Percentiles rank a stretch among this genome's conserved stretches.
These are phyloP conservation scores for Cochlearius cochlearius DNA, from an alignment of 2,113 vertebrate species.

Conservation along the genomic window DNA sequence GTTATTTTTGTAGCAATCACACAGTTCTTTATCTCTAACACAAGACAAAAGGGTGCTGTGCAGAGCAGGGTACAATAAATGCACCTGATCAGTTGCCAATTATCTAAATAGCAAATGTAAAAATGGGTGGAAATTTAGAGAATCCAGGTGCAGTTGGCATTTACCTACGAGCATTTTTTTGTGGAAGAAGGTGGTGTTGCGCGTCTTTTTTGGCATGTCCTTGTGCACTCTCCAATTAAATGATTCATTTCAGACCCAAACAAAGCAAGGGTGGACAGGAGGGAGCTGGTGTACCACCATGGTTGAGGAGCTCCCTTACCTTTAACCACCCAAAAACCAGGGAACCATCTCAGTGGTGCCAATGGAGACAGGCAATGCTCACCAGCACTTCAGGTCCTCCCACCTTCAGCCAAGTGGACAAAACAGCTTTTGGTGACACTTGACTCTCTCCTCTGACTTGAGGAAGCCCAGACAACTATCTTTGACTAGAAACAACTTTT, in stretches of 20 bases:
- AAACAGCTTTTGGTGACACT: neutral
- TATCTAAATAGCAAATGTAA: neutral
- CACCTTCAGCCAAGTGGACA: neutral
- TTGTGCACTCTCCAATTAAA: neutral
- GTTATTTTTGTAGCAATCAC: neutral
- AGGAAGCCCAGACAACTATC: neutral
- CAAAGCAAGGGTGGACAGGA: neutral
- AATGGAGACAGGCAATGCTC: neutral
- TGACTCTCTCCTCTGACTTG: neutral
- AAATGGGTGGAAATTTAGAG: neutral
- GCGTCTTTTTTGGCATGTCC: neutral
- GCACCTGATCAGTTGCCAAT: neutral
- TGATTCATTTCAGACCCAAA: neutral
- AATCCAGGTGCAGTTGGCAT: accelerated
- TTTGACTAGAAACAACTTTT: neutral
- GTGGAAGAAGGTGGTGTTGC: neutral
- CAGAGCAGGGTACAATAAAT: neutral
- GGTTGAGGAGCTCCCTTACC: neutral
- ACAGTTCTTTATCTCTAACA: neutral
- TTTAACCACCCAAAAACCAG: neutral
- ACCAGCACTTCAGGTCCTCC: neutral
- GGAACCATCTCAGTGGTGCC: neutral
- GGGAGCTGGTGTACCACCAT: neutral
- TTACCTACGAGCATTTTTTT: neutral
- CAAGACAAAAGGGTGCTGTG: neutral